Base-by-base conservation (phyloP, 2,113 vertebrate genomes). In the Parus major region DNA sequence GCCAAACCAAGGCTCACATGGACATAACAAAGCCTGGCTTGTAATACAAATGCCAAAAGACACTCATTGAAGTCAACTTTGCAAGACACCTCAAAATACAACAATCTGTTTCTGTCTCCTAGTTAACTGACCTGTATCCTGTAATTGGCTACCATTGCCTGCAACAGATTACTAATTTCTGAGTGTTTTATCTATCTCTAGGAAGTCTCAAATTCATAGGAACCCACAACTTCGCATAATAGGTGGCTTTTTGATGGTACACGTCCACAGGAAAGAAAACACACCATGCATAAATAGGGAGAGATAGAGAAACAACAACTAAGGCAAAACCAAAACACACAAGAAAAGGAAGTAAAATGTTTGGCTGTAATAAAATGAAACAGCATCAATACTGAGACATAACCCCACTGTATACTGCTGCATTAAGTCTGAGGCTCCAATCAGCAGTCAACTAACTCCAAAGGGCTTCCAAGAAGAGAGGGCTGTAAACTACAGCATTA, bases 231-330 rank as follows among this genome's bases (percentile, higher is more conserved):
- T 63, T 42, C 60, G 52, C 0, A 0, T 0, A 44, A 29, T 9
- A 10, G 9, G n/a, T 29, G 65, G 9, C 11, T 71, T 82, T 89
- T 49, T 46, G 19, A 56, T 53, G 25, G 19, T 16, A 69, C 10
- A 5, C 7, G 52, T 31, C 19, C n/a, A 87, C 39, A 64, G 16
- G 39, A 61, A 50, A 55, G 21, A 61, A 78, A 78, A 73, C 6
- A 82, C 3, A 42, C 3, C 3, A 10, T 3, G 18, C 5, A 0
- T 29, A 66, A 86, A 84, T 0, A 59, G 12, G 10, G 22, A 94
- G 11, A 86, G 83, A 69, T 10, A 49, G 16, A 78, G 65, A 71
- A 80, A 23, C 52, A n/a, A 56, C 65, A 65, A 2, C 24, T 22
- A 44, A 52, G 31, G 46, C 16, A 77, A 86, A 82, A 70, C 28